Percentiles rank a stretch among this genome's conserved stretches.
Conservation (phyloP, 2,888 invertebrate genomes). For the Chrysolina americana region DNA sequence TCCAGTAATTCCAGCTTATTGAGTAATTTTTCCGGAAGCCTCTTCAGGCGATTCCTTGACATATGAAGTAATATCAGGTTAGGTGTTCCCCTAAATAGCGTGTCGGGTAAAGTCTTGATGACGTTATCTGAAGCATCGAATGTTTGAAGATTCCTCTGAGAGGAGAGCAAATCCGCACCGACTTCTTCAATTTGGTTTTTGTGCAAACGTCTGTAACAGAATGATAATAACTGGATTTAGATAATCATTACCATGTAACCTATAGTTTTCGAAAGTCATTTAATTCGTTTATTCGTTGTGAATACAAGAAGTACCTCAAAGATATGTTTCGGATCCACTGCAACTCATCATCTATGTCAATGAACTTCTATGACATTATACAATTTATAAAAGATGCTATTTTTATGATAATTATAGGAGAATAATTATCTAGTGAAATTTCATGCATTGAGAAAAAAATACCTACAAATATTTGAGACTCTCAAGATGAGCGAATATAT, state of each 20-base stretch:
- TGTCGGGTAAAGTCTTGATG: conserved; percentile 73
- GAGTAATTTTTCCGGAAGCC: conserved; percentile 75
- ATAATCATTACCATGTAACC: no score
- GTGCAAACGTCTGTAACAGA: conserved; percentile 75
- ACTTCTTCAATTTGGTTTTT: conserved; percentile 78
- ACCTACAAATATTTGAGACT: conserved; percentile 79
- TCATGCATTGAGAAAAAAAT: background rate
- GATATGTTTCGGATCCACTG: no score
- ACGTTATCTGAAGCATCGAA: conserved; percentile 80
- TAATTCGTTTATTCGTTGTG: no score
- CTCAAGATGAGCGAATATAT: conserved; percentile 76
- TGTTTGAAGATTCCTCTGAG: conserved; percentile 76
- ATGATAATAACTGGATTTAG: conserved; percentile 1
- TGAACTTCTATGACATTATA: no score
- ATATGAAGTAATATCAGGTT: conserved; percentile 77
- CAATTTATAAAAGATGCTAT: no score
- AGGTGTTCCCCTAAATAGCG: conserved; percentile 74
- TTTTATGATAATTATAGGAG: no score
- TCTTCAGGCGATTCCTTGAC: conserved; percentile 77
- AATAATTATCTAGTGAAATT: no score
- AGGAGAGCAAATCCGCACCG: conserved; percentile 73
- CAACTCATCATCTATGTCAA: no score
- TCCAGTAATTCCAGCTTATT: conserved; percentile 74
- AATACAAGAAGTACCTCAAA: no score
- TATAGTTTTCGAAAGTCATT: no score